Evolutionary conservation across 1,140 invertebrate species (phyloP), one percentile per base, ranked within the genome.

Genomic region (Laupala kohalensis): DNA sequence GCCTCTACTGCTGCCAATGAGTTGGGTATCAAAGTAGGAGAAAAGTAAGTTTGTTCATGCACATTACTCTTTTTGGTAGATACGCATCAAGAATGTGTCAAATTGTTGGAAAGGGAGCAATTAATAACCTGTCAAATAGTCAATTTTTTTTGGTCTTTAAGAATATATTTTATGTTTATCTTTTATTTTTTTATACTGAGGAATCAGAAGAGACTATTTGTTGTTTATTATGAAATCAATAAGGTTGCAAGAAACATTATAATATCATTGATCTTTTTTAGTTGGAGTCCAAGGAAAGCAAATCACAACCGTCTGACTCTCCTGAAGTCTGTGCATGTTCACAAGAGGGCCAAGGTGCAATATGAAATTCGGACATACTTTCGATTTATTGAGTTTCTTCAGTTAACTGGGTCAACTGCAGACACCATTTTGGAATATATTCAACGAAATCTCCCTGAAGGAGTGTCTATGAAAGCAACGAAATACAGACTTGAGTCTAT

Each of bases 371-470:
- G 97, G 77, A 99, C 97, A 13, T 94, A 98, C 80, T 97, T 90
- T 80, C 86, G 89, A 72, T 91, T 92, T 77, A 84, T 98, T 75
- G 87, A 93, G 78, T 89, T 96, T 67, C 84, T 89, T 73, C 85
- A 89, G 75, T 78, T 99, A 4, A 99, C 97, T 3, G 95, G 94
- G 24, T 97, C 95, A 9, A 99, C 97, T 25, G 90, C 95, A 67
- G 93, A 95, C 75, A 98, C 97, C 25, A 95, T 94, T 80, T 82
- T 99, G 28, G 97, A 99, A 81, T 99, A 99, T 80, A 90, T 98
- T 71, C 88, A 99, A 79, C 85, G 97, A 75, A 99, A 99, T 86
- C 84, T 99, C 73, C 97, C 97, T 0, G 97, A 99, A 86, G 96
- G 97, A 71, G 92, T 98, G 67, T 92, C 92, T 24, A 88, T 99